Base-by-base conservation (phyloP, 1,140 invertebrate species). In the Pachypeltis micranthus region DNA sequence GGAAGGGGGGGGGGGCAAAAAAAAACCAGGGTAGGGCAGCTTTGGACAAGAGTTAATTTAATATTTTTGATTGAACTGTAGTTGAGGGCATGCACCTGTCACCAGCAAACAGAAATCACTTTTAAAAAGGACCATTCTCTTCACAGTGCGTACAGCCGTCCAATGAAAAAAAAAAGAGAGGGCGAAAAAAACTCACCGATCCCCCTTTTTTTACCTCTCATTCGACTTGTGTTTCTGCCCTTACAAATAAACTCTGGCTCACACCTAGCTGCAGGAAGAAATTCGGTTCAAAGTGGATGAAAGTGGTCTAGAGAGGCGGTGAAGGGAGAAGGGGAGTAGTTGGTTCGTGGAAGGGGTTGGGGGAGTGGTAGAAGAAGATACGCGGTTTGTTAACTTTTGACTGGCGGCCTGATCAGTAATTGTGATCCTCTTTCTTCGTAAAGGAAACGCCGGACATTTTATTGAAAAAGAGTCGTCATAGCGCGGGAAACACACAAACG, bases 11-110 rank as follows among this genome's bases (percentile, higher is more conserved):
- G 10, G 16, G 31, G 7, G 16, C 31, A 39, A 4, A 51, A 21
- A 51, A 51, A 51, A 51, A 51, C 12, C 23, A 10, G 12, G 47
- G 47, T 51, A 14, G 47, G 19, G 47, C 4, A 39, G 10, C 7
- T 3, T 21, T 51, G 47, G 47, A 51, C 47, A 51, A 51, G 47
- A 21, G 47, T 51, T 51, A 51, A 51, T 51, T 51, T 51, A 51
- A 51, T 51, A 51, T 51, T 51, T n/a, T 51, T 51, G 47, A 51
- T 51, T 51, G 47, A 51, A 51, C 47, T 21, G 47, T 51, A 51
- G 47, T 51, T 51, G 47, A 51, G 47, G 47, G 47, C 47, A 51
- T 51, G 47, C 47, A 51, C 47, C 47, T 51, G 47, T 51, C 47
- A 51, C 47, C 19, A 21, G 47, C 47, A 51, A 51, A 51, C 47